phyloP scores from a whole-genome alignment of 2,113 vertebrate genomes.

The Pseudopodoces humilis region DNA sequence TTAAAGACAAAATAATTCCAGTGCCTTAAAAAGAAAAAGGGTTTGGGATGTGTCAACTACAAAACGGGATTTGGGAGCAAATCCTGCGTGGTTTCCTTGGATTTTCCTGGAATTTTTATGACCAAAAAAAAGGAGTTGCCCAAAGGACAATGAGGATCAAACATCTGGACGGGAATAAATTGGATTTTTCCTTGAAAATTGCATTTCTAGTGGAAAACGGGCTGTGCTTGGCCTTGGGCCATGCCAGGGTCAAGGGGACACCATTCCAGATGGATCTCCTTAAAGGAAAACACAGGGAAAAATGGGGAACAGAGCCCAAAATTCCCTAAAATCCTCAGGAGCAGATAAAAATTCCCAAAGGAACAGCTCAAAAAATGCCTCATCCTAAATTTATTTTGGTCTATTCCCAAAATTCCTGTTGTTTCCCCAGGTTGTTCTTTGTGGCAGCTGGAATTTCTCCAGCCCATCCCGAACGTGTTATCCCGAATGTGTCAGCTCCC shows the following conservation, averaged over 20 bases:
- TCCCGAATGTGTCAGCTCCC: fast-evolving
- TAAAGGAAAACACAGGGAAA: conserved; percentile 4
- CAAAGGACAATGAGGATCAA: not conserved
- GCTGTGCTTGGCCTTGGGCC: not conserved
- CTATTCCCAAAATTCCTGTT: conserved; percentile 56
- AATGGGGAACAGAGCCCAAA: conserved; percentile 50
- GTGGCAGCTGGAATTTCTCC: conserved; percentile 1
- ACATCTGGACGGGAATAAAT: not conserved
- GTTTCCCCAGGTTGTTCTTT: not conserved
- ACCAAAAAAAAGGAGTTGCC: not conserved
- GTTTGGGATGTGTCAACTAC: not conserved
- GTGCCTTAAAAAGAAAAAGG: not conserved
- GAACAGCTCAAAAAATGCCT: not conserved
- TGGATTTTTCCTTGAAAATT: not conserved
- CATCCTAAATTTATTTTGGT: conserved; percentile 85
- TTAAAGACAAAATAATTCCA: not conserved
- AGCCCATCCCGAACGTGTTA: not conserved
- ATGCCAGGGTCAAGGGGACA: not conserved
- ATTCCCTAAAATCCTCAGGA: conserved; percentile 38
- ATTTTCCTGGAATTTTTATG: not conserved
- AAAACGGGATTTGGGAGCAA: not conserved
- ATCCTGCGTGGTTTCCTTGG: fast-evolving
- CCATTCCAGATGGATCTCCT: not conserved
- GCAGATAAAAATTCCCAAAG: not conserved
- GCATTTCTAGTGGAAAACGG: not conserved